Base-by-base conservation (phyloP, 2,888 invertebrate species). In the Pyrocoelia pectoralis region DNA sequence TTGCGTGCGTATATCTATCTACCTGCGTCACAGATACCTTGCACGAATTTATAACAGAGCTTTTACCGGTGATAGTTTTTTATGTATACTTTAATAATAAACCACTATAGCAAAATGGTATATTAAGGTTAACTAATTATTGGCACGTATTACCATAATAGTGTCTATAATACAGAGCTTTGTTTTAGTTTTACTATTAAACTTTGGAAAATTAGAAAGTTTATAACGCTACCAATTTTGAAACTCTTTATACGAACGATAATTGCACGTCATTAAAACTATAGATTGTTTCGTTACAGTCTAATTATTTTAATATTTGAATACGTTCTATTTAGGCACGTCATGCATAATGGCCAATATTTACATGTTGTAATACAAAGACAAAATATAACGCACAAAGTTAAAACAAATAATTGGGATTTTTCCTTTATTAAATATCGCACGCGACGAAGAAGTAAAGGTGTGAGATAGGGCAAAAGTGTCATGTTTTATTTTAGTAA, bases 1-100 rank as follows among this genome's bases (percentile, higher is more conserved):
- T 57, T 52, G 51, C 49, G 56, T 50, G 56, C 40, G 56, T 56
- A 50, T 56, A 56, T 56, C 50, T 50, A 10, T 56, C 17, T 40
- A 18, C 12, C 48, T 56, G 12, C 48, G 18, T 17, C 18, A 46
- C n/a, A 18, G 46, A 46, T 46, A 14, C 10, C 14, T 29, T 28
- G 13, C 28, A 33, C 28, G 15, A 51, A 33, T 29, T 51, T 51
- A 51, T 13, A 51, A 51, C 28, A 29, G 29, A 14, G 33, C 15
- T 29, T 33, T 15, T 29, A 51, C 17, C 46, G n/a, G 46, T 46
- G 13, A 17, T 15, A 18, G 13, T 17, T 46, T 46, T 46, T 46
- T 43, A 10, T 14, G 17, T 10, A 5, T 46, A 24, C 4, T 17
- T 41, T 14, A 41, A 41, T 41, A 41, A 14, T 41, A 14, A 2